Percentiles rank a stretch among this genome's conserved stretches.
These are phyloP conservation scores for Zaprionus africanus DNA, from an alignment of 1,140 invertebrate genomes.

Conservation along the genomic window DNA sequence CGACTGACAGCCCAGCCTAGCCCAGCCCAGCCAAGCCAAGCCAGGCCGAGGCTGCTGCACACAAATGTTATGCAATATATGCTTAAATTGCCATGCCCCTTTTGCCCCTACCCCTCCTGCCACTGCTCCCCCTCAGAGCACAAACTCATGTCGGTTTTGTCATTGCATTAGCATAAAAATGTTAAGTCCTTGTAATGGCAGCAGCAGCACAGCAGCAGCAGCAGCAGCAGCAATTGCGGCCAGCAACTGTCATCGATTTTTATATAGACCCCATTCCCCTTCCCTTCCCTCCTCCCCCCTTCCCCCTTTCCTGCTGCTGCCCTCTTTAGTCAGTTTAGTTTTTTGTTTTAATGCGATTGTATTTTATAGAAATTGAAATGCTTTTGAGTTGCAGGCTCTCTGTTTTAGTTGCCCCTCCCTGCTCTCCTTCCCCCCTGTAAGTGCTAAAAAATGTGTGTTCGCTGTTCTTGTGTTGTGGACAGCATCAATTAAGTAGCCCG, in stretches of 20 bases:
- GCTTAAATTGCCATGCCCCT: slow-evolving; percentile 35
- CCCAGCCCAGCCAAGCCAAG: slow-evolving; percentile 25
- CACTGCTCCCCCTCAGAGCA: slow-evolving; percentile 8
- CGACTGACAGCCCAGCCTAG: slow-evolving; percentile 43
- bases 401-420: neutral
- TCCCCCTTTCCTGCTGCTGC: too few relatives aligned
- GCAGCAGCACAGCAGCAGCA: slow-evolving; percentile 24
- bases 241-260: slow-evolving; percentile 51
- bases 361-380: slow-evolving; percentile 48
- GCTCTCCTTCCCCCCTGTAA: neutral
- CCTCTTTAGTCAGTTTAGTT: slow-evolving; percentile 18
- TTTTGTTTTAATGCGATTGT: slow-evolving; percentile 47
- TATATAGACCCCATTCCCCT: slow-evolving; percentile 7
- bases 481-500: slow-evolving; percentile 37
- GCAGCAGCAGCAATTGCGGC: slow-evolving; percentile 18
- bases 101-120: neutral
- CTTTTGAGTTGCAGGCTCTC: slow-evolving; percentile 17
- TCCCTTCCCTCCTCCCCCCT: too few relatives aligned
- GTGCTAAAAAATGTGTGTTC: neutral
- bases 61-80: slow-evolving; percentile 59
- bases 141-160: slow-evolving; percentile 59
- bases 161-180: slow-evolving; percentile 68
- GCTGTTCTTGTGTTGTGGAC: slow-evolving; percentile 30
- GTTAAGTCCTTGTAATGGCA: slow-evolving; percentile 59
- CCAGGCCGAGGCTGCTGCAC: slow-evolving; percentile 7